These are phyloP conservation scores for Sylvilagus floridanus DNA, from an alignment of 2,797 vertebrate species.

Conservation along the genomic window DNA sequence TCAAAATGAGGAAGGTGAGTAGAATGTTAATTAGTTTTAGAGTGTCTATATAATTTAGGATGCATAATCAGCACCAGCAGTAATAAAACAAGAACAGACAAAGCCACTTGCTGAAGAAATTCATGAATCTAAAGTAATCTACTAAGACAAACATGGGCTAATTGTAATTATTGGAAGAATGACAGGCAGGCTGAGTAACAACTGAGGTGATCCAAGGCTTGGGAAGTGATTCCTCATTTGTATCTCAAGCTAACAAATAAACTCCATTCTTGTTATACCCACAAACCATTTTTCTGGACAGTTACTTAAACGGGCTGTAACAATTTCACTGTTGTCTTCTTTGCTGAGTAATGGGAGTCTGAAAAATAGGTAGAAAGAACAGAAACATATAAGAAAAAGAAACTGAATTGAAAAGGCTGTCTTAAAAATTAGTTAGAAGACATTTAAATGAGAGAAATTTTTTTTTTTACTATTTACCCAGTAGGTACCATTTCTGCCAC, in stretches of 20 bases:
- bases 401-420: background rate
- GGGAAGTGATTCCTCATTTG: background rate
- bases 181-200: background rate
- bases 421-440: background rate
- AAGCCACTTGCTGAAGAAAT: conserved; percentile 52
- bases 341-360: background rate
- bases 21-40: conserved; percentile 63
- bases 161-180: conserved; percentile 42
- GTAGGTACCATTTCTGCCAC: background rate
- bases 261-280: background rate
- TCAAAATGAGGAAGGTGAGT: conserved; percentile 3
- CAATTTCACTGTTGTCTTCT: background rate
- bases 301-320: background rate
- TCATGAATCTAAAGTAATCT: conserved; percentile 55
- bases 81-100: conserved; percentile 40
- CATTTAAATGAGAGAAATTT: background rate
- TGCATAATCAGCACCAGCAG: background rate
- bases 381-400: background rate
- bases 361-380: background rate
- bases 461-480: background rate
- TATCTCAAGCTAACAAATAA: background rate
- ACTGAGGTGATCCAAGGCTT: background rate
- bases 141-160: conserved; percentile 33
- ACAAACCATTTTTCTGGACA: background rate
- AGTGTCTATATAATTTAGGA: conserved; percentile 55